Percentiles rank a stretch among this genome's conserved stretches.
Evolutionary conservation across 2,113 vertebrate species (phyloP).

Genomic region (Bos javanicus): DNA sequence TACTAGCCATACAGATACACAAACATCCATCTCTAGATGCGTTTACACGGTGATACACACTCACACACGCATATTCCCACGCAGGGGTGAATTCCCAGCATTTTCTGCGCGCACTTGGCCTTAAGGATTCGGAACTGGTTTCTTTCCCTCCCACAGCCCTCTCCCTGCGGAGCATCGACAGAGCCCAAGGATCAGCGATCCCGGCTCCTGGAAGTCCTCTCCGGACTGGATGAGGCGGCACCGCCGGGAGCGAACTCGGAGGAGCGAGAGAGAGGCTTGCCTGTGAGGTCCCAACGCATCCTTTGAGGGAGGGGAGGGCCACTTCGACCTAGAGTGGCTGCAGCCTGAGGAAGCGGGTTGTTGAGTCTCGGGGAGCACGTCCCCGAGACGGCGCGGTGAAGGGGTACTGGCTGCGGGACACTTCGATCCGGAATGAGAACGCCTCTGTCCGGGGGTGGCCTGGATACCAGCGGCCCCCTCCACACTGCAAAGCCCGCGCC

Average conservation of each 20-base stretch:
- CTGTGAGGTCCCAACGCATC: fast-evolving
- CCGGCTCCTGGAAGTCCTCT: background rate
- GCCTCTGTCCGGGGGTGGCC: background rate
- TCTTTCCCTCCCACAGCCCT: no score
- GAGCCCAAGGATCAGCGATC: fast-evolving
- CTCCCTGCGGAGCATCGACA: fast-evolving
- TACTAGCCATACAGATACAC: background rate
- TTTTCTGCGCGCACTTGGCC: background rate
- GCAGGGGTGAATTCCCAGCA: background rate
- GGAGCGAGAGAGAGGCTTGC: no score
- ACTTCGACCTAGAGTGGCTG: fast-evolving
- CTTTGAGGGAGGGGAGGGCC: no score
- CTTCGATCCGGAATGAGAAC: background rate
- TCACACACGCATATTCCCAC: background rate
- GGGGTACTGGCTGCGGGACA: background rate
- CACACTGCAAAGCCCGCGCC: background rate
- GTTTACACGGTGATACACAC: background rate
- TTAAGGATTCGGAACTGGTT: fast-evolving
- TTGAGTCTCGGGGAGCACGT: no score
- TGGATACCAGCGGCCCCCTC: background rate
- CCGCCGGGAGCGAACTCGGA: background rate
- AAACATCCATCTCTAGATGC: background rate
- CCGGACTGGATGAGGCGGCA: fast-evolving
- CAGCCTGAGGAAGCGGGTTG: no score
- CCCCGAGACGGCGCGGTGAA: fast-evolving